A percentile compares a stretch with the other conserved stretches of the same genome.
Conservation (phyloP, 2,113 vertebrate species). For the Paramormyrops kingsleyae region DNA sequence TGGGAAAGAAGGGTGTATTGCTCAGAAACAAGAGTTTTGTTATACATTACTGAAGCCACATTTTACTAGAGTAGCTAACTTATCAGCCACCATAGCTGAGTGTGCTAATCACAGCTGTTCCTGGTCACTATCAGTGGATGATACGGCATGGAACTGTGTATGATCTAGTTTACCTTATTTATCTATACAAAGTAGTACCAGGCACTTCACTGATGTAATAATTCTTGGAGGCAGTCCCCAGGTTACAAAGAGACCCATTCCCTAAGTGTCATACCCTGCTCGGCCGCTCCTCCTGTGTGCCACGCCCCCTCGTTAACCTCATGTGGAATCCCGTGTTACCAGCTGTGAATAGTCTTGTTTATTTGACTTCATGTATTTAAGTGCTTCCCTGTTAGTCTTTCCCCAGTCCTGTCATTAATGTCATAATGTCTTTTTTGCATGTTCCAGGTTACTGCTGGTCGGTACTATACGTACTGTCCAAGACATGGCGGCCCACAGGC, state of each 20-base stretch:
- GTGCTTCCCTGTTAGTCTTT: too few species aligned
- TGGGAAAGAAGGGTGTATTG: neutral
- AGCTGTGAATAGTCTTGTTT: too few species aligned
- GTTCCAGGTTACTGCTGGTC: too few species aligned
- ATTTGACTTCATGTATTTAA: too few species aligned
- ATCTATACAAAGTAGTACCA: neutral
- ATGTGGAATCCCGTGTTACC: too few species aligned
- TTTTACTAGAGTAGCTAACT: neutral
- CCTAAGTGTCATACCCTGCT: neutral
- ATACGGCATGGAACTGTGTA: neutral
- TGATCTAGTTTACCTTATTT: neutral
- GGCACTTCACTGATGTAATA: neutral
- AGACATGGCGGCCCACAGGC: neutral
- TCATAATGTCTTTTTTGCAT: too few species aligned
- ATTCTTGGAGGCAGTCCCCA: neutral
- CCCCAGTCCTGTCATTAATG: too few species aligned
- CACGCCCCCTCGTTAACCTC: too few species aligned
- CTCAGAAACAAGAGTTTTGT: neutral
- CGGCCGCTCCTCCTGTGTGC: too few species aligned
- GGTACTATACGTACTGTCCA: neutral
- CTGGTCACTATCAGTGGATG: neutral
- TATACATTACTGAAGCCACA: neutral
- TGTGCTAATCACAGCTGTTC: neutral
- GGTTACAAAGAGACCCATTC: neutral
- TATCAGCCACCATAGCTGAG: neutral